These are phyloP conservation scores for Tachypleus tridentatus DNA, from an alignment of 1,140 invertebrate genomes.

Conservation along the genomic window DNA sequence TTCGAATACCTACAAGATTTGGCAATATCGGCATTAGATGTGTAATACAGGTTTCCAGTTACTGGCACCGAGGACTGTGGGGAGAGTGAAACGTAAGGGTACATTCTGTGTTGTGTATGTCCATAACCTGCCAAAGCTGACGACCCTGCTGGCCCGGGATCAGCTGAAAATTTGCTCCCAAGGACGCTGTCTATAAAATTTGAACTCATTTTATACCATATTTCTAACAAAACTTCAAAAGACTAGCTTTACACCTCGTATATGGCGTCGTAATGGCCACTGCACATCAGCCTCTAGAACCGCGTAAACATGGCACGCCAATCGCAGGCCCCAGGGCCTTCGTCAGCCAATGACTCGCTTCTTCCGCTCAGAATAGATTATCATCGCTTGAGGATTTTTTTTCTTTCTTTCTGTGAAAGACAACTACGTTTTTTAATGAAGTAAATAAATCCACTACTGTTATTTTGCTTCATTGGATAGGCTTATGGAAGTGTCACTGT, in stretches of 20 bases:
- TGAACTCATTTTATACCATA: constrained; percentile 63
- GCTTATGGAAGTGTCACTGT: too few species aligned
- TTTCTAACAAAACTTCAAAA: constrained; percentile 20
- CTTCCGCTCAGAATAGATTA: constrained; percentile 16
- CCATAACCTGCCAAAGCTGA: constrained; percentile 30
- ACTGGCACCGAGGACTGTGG: constrained; percentile 55
- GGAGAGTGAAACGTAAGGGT: constrained; percentile 53
- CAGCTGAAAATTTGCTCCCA: constrained; percentile 68
- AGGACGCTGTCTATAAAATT: constrained; percentile 96
- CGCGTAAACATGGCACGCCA: constrained; percentile 26
- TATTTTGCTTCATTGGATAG: too few species aligned
- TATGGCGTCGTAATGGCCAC: constrained; percentile 13
- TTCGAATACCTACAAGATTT: constrained; percentile 25
- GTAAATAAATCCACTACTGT: too few species aligned
- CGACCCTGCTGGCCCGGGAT: constrained; percentile 46
- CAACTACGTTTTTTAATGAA: too few species aligned
- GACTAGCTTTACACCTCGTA: constrained; percentile 10
- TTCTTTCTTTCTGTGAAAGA: too few species aligned
- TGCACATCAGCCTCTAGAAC: constrained; percentile 6
- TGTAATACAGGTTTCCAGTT: constrained; percentile 18
- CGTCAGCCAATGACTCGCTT: constrained; percentile 24
- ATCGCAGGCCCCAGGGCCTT: constrained; percentile 22
- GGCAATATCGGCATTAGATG: constrained; percentile 19
- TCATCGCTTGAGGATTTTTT: constrained; percentile 5
- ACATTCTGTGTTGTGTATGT: constrained; percentile 36